Evolutionary conservation across 2,888 invertebrate species (phyloP).

Genomic region (Hoplodrina ambigua): DNA sequence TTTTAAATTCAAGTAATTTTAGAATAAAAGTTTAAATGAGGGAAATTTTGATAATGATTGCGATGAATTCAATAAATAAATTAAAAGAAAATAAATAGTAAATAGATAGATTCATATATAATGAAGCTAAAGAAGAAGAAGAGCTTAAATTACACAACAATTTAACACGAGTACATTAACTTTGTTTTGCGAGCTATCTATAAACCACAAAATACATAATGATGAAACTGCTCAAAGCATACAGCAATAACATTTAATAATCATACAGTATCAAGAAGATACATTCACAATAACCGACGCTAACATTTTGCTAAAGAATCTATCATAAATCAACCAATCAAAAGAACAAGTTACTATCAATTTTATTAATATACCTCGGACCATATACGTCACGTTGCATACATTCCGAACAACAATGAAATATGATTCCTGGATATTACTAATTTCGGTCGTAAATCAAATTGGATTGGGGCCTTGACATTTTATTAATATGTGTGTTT

Average conservation of each 20-base stretch:
- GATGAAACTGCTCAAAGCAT: conserved; percentile 22
- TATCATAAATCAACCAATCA: conserved; percentile 39
- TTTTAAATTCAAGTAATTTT: too few species aligned
- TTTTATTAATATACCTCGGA: conserved; percentile 30
- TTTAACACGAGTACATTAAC: not conserved
- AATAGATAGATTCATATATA: not conserved
- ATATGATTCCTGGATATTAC: conserved; percentile 50
- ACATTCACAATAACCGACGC: conserved; percentile 5
- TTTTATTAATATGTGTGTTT: conserved; percentile 50
- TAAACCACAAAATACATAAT: conserved; percentile 17
- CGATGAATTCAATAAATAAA: too few species aligned
- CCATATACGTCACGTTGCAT: conserved; percentile 40
- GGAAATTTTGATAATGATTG: too few species aligned
- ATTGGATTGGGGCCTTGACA: conserved; percentile 55
- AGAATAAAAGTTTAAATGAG: too few species aligned
- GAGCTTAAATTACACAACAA: not conserved
- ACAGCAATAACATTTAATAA: conserved; percentile 17
- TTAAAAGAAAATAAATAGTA: too few species aligned
- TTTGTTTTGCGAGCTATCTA: not conserved
- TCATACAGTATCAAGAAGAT: conserved; percentile 2
- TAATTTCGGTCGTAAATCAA: conserved; percentile 49
- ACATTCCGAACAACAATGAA: conserved; percentile 35
- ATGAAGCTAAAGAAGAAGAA: not conserved
- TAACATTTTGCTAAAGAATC: conserved; percentile 25
- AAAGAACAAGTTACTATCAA: conserved; percentile 33